Conservation (phyloP, 2,888 invertebrate genomes). For the Disparrhopalites patrizii region DNA sequence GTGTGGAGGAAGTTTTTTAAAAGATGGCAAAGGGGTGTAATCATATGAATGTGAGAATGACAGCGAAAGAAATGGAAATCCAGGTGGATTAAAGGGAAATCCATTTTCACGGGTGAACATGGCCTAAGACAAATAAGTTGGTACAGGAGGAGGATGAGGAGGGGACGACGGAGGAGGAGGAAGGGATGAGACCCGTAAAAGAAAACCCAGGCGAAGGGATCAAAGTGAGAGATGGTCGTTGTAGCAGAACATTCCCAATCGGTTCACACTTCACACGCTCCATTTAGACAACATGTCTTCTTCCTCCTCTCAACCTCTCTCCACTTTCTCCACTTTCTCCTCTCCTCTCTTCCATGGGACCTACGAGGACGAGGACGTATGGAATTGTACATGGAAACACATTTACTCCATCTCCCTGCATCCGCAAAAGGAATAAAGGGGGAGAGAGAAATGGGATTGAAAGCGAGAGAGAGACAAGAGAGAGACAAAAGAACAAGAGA, state of each 20-base stretch:
- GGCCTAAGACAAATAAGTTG: slow-evolving; percentile 26
- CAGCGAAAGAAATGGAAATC: slow-evolving; percentile 25
- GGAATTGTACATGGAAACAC: slow-evolving; percentile 24
- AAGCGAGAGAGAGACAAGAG: too few species aligned
- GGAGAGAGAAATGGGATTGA: too few species aligned
- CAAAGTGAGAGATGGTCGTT: slow-evolving; percentile 20
- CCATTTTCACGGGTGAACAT: slow-evolving; percentile 23
- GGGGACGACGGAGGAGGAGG: slow-evolving; percentile 10
- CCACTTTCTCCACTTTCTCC: background rate
- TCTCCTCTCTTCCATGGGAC: background rate
- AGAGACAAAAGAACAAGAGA: too few species aligned
- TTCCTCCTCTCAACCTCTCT: slow-evolving; percentile 14
- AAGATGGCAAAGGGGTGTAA: slow-evolving; percentile 13
- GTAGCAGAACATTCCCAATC: slow-evolving; percentile 26
- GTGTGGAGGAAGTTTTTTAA: too few species aligned
- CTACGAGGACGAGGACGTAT: background rate
- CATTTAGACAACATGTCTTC: slow-evolving; percentile 29
- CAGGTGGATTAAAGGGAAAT: slow-evolving; percentile 26
- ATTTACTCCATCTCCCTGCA: too few species aligned
- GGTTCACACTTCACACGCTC: slow-evolving; percentile 28
- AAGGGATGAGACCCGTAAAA: background rate
- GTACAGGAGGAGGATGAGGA: background rate
- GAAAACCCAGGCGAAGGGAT: slow-evolving; percentile 10
- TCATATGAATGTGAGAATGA: slow-evolving; percentile 18
- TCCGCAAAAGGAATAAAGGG: too few species aligned